Percentiles rank a stretch among this genome's conserved stretches.
Conservation (phyloP, 2,888 invertebrate genomes). For the Dastarcus helophoroides region DNA sequence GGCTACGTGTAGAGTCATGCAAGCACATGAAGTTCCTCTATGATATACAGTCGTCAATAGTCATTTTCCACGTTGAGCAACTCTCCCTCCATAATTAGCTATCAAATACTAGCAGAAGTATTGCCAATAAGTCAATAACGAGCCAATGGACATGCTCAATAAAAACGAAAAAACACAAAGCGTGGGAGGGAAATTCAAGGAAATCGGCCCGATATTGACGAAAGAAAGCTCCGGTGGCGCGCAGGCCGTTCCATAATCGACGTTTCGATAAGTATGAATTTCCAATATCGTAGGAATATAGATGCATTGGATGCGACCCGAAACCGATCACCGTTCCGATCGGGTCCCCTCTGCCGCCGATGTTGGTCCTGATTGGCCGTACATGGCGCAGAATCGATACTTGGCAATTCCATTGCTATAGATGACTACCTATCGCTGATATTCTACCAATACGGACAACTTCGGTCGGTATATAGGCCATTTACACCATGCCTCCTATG, state of each 20-base stretch:
- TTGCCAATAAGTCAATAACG: no score
- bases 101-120: no score
- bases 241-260: not conserved
- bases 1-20: no score
- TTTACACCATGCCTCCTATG: conserved; percentile 6
- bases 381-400: conserved; percentile 49
- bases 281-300: conserved; percentile 21
- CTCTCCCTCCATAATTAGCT: no score
- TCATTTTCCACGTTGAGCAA: no score
- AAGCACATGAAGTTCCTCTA: no score
- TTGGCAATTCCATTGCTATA: conserved; percentile 40
- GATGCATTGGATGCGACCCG: conserved; percentile 29
- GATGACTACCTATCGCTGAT: conserved; percentile 40
- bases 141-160: no score
- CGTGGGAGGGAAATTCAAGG: no score
- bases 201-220: no score
- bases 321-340: conserved; percentile 30
- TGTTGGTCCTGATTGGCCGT: conserved; percentile 41
- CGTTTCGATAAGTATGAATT: conserved; percentile 16
- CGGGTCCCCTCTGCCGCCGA: conserved; percentile 19
- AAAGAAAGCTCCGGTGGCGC: no score
- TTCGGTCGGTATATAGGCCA: conserved; percentile 7
- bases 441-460: conserved; percentile 33
- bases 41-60: no score
- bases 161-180: no score